Evolutionary conservation across 2,888 invertebrate genomes (phyloP), one percentile per base, ranked within the genome.

Genomic region (Elysia crispata): DNA sequence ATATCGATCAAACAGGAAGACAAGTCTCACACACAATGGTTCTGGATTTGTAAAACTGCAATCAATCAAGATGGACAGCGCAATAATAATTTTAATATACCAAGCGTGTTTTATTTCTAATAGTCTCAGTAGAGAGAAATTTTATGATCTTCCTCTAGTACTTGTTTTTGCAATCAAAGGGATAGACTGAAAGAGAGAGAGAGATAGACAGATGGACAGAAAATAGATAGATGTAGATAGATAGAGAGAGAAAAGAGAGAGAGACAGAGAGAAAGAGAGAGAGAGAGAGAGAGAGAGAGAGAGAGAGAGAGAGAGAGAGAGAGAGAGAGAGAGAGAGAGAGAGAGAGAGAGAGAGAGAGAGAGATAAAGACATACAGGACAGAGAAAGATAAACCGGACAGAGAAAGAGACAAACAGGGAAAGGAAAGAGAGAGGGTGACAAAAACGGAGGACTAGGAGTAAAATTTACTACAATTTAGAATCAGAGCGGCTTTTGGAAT

Each of bases 221-320:
- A 41, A 11, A 41, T 11, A 6, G 41, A 41, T 11, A 41, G 41
- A n/a, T n/a, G 41, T 11, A 41, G 41, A 41, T 41, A 41, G 41
- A 41, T 6, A 41, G 41, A 11, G 5, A 41, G 41, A 41, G 5
- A 41, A 11, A 41, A 41, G 73, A 73, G 30, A 50, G 33, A 66
- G 49, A 49, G 50, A 74, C 50, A 74, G 50, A 1, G 30, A 50
- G 66, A 79, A 28, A 30, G 20, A 74, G 33, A 70, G 30, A 18
- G 69, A 77, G 50, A 77, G 54, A 69, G 50, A 77, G 77, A 57
- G 28, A 72, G 73, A 23, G 49, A 18, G 23, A 20, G 33, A 54
- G 20, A 41, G n/a, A 77, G 54, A 41, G 23, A 31, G 54, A 49
- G 23, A 49, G 25, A 18, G 67, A 49, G 28, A 30, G 11, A n/a